A percentile compares a stretch with the other conserved stretches of the same genome.
Evolutionary conservation across 2,888 invertebrate species (phyloP).

Genomic region (Stenotaenia linearis): DNA sequence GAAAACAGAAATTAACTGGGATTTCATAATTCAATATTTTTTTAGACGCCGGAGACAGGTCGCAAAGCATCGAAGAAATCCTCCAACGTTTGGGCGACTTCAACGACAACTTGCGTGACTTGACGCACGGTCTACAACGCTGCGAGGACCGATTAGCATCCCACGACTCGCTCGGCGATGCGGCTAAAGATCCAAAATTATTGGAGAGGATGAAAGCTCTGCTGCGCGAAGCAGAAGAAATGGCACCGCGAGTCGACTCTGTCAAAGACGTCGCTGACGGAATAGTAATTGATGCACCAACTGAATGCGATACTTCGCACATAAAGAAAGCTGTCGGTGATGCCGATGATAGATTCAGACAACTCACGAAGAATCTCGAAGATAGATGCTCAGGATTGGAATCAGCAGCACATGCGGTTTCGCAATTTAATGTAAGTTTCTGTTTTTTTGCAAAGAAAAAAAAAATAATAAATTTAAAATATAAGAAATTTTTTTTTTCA

Average conservation of each 20-base stretch:
- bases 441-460: not conserved
- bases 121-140: constrained; percentile 76
- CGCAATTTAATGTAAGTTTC: constrained; percentile 66
- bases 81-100: constrained; percentile 65
- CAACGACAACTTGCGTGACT: constrained; percentile 72
- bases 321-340: constrained; percentile 72
- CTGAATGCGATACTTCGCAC: constrained; percentile 65
- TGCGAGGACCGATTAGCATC: constrained; percentile 79
- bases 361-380: constrained; percentile 67
- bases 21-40: not conserved
- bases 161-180: constrained; percentile 63
- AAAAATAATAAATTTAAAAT: not conserved
- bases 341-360: constrained; percentile 67
- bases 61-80: constrained; percentile 75
- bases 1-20: no score
- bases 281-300: constrained; percentile 67
- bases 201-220: constrained; percentile 73
- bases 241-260: constrained; percentile 66
- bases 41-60: constrained; percentile 52
- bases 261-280: constrained; percentile 67
- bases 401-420: constrained; percentile 77
- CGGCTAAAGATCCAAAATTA: constrained; percentile 74
- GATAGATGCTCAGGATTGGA: constrained; percentile 73
- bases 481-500: constrained; percentile 27
- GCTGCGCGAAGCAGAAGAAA: constrained; percentile 70